Base-by-base conservation (phyloP, 1,140 invertebrate species). In the Phenacoccus solenopsis region DNA sequence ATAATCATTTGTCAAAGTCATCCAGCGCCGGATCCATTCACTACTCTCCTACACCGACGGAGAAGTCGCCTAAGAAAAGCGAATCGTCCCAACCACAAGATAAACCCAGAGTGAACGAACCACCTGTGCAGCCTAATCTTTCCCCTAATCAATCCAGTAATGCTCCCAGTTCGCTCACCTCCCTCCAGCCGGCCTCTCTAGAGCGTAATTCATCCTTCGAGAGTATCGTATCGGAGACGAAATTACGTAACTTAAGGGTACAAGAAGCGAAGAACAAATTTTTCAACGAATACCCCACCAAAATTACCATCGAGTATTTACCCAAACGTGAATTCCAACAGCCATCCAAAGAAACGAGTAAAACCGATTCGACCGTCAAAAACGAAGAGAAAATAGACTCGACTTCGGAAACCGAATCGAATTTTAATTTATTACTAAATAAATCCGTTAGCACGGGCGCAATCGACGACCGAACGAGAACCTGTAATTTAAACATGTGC, bases 371-470 rank as follows among this genome's bases (percentile, higher is more conserved):
- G 5, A 13, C 38, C 20, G 2, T n/a, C 16, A 10, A 10, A 2
- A 49, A 49, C 3, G 12, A 49, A n/a, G 38, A 49, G 30, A 5
- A 7, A 32, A 32, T 32, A 49, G 16, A 27, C 20, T 24, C 25
- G 16, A 64, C 22, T 16, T 24, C 4, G 20, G 59, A 27, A 9
- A 7, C 13, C 35, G 1, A 70, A 28, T 67, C 68, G 13, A 67
- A 69, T 28, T 71, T 71, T 9, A 70, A 71, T 20, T 22, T 72
- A 2, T 73, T 79, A 10, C 76, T 87, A 1, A 82, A 84, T 1
- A 87, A 89, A 74, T 88, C 86, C 25, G 84, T 86, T 1, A 89
- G 87, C 73, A 87, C 84, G 0, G 87, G 87, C 2, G 38, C 25
- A 22, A 27, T 38, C 30, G 35, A 25, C 16, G 32, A 67, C 35